Percentiles rank a stretch among this genome's conserved stretches.
phyloP scores from a whole-genome alignment of 2,888 invertebrate genomes.

The Drosophila meridionalis region DNA sequence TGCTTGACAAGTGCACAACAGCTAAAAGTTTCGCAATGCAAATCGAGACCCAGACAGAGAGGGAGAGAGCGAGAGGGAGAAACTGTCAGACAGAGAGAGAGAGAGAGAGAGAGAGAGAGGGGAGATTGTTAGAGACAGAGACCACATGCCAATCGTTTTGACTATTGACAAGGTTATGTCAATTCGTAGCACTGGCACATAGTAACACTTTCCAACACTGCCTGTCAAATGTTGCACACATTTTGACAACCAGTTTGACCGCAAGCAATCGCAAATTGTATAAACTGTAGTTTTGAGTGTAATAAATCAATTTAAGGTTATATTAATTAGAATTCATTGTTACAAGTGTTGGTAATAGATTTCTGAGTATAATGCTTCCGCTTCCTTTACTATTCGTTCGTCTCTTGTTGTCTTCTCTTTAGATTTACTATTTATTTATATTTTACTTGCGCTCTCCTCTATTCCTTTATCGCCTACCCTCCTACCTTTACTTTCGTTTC shows the following conservation, averaged over 20 bases:
- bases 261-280: not conserved
- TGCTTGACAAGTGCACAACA: conserved; percentile 55
- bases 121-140: not conserved
- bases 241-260: conserved; percentile 8
- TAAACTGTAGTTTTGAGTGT: not conserved
- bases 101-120: not conserved
- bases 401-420: not conserved
- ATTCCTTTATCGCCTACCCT: not conserved
- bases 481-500: not conserved
- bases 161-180: conserved; percentile 23
- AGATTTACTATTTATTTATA: too few relatives aligned
- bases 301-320: too few relatives aligned
- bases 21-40: conserved; percentile 26
- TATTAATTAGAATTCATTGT: too few relatives aligned
- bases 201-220: conserved; percentile 10
- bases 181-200: not conserved
- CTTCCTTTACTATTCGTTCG: not conserved
- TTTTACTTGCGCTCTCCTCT: not conserved
- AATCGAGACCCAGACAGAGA: conserved; percentile 9
- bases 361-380: not conserved
- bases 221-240: not conserved
- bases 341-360: not conserved
- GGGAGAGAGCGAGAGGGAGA: not conserved
- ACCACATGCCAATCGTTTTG: conserved; percentile 29
- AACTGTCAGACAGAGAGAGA: not conserved